Evolutionary conservation across 1,140 invertebrate genomes (phyloP).

Genomic region (Heterodera carotae): DNA sequence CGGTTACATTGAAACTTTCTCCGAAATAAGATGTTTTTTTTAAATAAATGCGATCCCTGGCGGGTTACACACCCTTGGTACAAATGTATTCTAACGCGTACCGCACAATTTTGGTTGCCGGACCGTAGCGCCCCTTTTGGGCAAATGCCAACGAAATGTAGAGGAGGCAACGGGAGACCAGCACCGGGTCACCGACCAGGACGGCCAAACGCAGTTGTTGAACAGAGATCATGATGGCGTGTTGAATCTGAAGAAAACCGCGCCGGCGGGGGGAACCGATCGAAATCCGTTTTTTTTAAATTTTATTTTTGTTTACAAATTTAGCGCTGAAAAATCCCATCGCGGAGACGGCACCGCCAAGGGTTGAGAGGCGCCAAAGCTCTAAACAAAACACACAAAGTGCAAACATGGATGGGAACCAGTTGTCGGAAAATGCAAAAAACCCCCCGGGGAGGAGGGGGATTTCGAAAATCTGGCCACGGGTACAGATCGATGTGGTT

Average conservation of each 20-base stretch:
- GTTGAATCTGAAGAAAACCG: constrained; percentile 23
- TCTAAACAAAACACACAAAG: not conserved
- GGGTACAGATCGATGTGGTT: too few relatives aligned
- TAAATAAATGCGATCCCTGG: too few relatives aligned
- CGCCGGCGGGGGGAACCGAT: not conserved
- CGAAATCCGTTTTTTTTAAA: too few relatives aligned
- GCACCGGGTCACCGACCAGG: constrained; percentile 28
- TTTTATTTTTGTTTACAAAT: constrained; percentile 26
- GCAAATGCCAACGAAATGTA: constrained; percentile 37
- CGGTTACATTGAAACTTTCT: too few relatives aligned
- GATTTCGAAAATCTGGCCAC: too few relatives aligned
- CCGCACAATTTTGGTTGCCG: constrained; percentile 31
- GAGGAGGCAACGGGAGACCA: constrained; percentile 25
- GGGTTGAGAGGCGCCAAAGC: constrained; percentile 14
- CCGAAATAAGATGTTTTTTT: too few relatives aligned
- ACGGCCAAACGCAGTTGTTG: constrained; percentile 24
- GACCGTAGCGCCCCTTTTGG: constrained; percentile 24
- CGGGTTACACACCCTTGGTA: too few relatives aligned
- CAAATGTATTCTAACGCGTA: too few relatives aligned
- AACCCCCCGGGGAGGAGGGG: too few relatives aligned
- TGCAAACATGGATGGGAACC: not conserved
- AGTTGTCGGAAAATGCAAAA: not conserved
- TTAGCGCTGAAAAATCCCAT: constrained; percentile 32
- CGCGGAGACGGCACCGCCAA: constrained; percentile 39
- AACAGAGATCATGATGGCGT: constrained; percentile 25